Conservation (phyloP, 2,797 vertebrate genomes). For the Dermochelys coriacea region DNA sequence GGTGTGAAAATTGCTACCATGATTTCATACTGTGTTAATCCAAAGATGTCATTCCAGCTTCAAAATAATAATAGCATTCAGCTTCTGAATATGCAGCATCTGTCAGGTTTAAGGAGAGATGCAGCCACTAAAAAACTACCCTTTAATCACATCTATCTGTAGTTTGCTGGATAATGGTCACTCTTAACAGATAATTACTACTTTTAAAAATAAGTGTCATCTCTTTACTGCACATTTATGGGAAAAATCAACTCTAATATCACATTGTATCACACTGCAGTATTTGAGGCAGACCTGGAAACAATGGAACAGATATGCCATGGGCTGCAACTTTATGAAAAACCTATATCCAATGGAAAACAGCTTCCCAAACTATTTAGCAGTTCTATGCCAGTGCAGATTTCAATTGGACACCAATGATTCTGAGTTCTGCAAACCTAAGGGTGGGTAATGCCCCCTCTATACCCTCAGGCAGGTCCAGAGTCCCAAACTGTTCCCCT, state of each 20-base stretch:
- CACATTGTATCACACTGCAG: rapidly evolving
- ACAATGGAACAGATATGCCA: rapidly evolving
- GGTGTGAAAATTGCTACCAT: conserved; percentile 73
- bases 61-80: conserved; percentile 75
- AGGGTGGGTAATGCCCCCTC: rapidly evolving
- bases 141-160: background rate
- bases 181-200: background rate
- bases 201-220: background rate
- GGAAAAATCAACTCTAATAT: background rate
- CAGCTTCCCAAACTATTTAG: rapidly evolving
- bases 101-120: background rate
- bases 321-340: background rate
- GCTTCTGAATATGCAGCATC: conserved; percentile 34
- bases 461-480: background rate
- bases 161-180: background rate
- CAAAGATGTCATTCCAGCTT: conserved; percentile 64
- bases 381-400: background rate
- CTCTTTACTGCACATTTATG: background rate
- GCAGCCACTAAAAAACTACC: conserved; percentile 1
- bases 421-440: background rate
- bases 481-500: background rate
- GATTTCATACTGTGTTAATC: conserved; percentile 79
- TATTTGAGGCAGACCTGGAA: background rate
- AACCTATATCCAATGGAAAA: background rate
- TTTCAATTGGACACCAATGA: background rate